These are phyloP conservation scores for Cnemophilus loriae DNA, from an alignment of 2,113 vertebrate genomes.

Conservation along the genomic window DNA sequence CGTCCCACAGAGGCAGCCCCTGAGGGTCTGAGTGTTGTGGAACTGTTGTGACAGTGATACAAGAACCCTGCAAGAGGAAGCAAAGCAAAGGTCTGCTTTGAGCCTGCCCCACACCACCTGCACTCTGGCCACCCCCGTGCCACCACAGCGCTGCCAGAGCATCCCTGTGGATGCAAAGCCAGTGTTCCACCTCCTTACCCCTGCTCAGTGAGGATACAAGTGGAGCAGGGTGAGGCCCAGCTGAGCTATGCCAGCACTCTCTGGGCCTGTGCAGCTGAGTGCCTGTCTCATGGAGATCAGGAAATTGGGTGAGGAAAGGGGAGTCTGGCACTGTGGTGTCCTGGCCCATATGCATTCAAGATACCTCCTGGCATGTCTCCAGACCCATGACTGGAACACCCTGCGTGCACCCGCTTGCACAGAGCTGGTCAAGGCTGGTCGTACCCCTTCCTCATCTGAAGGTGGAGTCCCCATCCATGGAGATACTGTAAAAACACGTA, in stretches of 20 bases:
- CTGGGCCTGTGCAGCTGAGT: neutral
- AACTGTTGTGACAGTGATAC: fast-evolving
- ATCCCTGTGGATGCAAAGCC: neutral
- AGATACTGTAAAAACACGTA: neutral
- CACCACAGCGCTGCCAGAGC: neutral
- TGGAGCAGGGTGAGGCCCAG: neutral
- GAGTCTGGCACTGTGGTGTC: neutral
- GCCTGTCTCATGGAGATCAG: fast-evolving
- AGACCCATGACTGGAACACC: neutral
- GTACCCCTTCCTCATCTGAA: neutral
- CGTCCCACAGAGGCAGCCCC: neutral
- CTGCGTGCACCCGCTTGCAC: neutral
- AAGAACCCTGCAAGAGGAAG: neutral
- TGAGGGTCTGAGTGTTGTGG: fast-evolving
- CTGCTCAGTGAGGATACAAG: neutral
- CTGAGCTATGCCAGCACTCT: neutral
- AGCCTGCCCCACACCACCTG: neutral
- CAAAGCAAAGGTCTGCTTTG: neutral
- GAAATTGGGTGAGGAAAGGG: fast-evolving
- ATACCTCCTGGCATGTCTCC: neutral
- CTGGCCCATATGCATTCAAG: neutral
- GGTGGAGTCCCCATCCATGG: neutral
- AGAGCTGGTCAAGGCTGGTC: neutral
- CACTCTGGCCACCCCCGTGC: neutral
- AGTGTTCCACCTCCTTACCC: fast-evolving